Evolutionary conservation across 1,140 invertebrate genomes (phyloP).

Genomic region (Drosophila punjabiensis): DNA sequence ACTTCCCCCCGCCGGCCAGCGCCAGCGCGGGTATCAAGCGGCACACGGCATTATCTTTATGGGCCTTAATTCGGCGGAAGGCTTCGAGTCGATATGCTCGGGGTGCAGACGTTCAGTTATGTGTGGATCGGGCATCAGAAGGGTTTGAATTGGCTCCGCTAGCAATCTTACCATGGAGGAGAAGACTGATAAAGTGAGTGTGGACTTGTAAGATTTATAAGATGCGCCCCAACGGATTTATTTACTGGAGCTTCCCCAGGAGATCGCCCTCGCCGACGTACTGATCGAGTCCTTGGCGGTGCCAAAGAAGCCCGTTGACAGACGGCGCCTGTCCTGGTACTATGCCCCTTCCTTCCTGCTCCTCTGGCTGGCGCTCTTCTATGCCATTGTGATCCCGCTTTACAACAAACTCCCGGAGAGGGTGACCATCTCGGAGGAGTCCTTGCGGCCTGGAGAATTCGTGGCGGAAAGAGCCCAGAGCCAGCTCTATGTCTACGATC

Average conservation of each 20-base stretch:
- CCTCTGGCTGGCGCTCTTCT: conserved; percentile 70
- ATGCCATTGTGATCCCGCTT: conserved; percentile 66
- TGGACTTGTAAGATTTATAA: conserved; percentile 14
- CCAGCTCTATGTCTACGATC: conserved; percentile 88
- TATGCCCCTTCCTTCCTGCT: conserved; percentile 67
- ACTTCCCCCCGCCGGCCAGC: conserved; percentile 23
- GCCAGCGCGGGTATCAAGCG: conserved; percentile 18
- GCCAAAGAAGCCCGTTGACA: conserved; percentile 1
- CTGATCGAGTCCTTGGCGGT: conserved; percentile 19
- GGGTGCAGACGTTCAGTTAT: conserved; percentile 49
- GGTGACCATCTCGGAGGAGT: conserved; percentile 53
- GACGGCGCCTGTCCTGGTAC: conserved; percentile 56
- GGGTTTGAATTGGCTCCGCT: conserved; percentile 30
- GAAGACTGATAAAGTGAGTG: conserved; percentile 50
- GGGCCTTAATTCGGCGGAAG: conserved; percentile 31
- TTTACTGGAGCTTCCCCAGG: conserved; percentile 11
- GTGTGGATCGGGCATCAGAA: conserved; percentile 36
- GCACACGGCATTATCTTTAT: conserved; percentile 39
- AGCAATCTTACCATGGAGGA: conserved; percentile 27
- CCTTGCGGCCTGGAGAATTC: conserved; percentile 46
- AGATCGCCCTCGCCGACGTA: conserved; percentile 14
- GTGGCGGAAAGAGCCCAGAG: conserved; percentile 68
- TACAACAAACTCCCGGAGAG: conserved; percentile 63
- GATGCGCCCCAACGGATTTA: neutral
- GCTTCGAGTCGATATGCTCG: conserved; percentile 47